Evolutionary conservation across 2,113 vertebrate genomes (phyloP).

Genomic region (Anas platyrhynchos): DNA sequence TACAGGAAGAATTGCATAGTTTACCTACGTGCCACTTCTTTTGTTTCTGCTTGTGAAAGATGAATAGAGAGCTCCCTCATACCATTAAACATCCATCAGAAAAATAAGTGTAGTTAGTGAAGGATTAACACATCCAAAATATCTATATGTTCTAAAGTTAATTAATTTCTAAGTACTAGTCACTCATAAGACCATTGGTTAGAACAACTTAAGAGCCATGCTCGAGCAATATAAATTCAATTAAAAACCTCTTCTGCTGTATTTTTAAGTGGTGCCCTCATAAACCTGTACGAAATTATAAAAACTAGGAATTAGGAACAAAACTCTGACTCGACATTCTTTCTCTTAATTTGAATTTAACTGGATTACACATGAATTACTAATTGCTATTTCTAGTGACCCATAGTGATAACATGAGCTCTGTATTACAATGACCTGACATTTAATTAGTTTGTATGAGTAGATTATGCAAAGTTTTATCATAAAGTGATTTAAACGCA

Average conservation of each 20-base stretch:
- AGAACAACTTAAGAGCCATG: constrained; percentile 29
- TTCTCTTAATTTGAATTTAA: constrained; percentile 73
- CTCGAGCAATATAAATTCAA: constrained; percentile 34
- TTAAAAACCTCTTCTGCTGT: background rate
- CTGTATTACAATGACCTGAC: constrained; percentile 74
- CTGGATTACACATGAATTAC: constrained; percentile 71
- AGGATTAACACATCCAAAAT: constrained; percentile 44
- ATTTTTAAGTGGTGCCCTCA: constrained; percentile 14
- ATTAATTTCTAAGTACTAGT: constrained; percentile 47
- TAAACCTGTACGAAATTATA: constrained; percentile 66
- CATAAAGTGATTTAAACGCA: constrained; percentile 66
- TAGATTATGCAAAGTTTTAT: constrained; percentile 76
- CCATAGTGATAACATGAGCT: constrained; percentile 69
- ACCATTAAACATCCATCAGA: background rate
- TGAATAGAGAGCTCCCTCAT: background rate
- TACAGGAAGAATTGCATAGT: background rate
- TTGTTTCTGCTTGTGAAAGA: background rate
- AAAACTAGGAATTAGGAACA: constrained; percentile 66
- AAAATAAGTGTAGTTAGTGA: background rate
- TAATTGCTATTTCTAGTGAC: constrained; percentile 78
- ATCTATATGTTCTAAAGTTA: background rate
- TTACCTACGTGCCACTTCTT: background rate
- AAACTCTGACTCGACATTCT: constrained; percentile 63
- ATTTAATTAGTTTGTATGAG: constrained; percentile 77
- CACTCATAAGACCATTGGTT: constrained; percentile 1